phyloP scores from a whole-genome alignment of 1,140 invertebrate species.

The Panagrolaimus sp. region DNA sequence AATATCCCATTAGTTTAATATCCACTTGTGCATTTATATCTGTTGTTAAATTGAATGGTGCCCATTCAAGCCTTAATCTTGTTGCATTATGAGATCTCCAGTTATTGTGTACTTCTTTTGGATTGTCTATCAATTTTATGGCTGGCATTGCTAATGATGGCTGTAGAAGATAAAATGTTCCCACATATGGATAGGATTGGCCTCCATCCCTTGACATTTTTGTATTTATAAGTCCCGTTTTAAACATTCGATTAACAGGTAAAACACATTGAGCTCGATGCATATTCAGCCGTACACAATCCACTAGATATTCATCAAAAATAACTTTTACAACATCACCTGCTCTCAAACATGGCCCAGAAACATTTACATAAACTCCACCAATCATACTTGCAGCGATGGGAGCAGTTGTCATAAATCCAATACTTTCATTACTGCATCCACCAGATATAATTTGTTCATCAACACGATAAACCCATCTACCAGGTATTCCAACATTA shows the following conservation, averaged over 20 bases:
- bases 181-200: conserved; percentile 72
- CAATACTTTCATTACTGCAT: conserved; percentile 63
- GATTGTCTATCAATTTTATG: conserved; percentile 40
- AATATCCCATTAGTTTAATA: conserved; percentile 30
- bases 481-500: conserved; percentile 77
- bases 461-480: conserved; percentile 87
- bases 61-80: conserved; percentile 33
- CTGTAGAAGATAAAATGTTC: conserved; percentile 44
- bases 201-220: conserved; percentile 65
- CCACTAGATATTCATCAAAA: conserved; percentile 74
- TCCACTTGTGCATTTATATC: conserved; percentile 38
- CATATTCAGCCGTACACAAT: conserved; percentile 73
- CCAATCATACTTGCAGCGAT: conserved; percentile 88
- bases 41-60: conserved; percentile 39
- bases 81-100: conserved; percentile 40
- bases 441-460: conserved; percentile 84
- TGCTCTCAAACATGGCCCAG: conserved; percentile 83
- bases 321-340: conserved; percentile 82
- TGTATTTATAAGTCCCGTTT: conserved; percentile 77
- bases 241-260: conserved; percentile 63
- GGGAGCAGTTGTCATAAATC: conserved; percentile 77
- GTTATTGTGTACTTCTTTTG: conserved; percentile 25
- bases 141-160: conserved; percentile 32
- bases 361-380: conserved; percentile 86
- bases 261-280: conserved; percentile 66